Evolutionary conservation across 2,113 vertebrate species (phyloP), one percentile per base, ranked within the genome.

Genomic region (Dermatemys mawii): DNA sequence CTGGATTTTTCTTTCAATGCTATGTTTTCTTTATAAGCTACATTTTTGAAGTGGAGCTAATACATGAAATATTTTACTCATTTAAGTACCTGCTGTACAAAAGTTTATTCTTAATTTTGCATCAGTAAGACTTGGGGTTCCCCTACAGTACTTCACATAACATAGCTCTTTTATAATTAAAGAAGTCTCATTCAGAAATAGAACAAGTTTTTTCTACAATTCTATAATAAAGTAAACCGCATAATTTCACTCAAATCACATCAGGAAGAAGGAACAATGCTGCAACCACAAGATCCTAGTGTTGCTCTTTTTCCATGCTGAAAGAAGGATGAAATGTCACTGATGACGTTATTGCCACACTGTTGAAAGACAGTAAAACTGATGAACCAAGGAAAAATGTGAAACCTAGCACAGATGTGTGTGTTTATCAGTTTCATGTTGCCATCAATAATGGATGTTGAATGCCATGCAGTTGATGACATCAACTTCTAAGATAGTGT

Each of bases 391-490:
- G 90, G 95, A 1, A 57, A 95, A 94, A 54, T 92, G 53, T 81
- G 19, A 85, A 70, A 93, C 48, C 94, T 95, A 89, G 92, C 87
- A 89, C 24, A 81, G 86, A 70, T 49, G 83, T 63, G 14, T 78
- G 87, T 83, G 22, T 87, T 41, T 22, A 63, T 89, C 96, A 81
- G 73, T 96, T 93, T 91, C 85, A 84, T 84, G 79, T 86, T 95
- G n/a, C 93, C 57, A 88, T 97, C 97, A 95, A 89, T 94, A 96
- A 95, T 88, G 79, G 78, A 88, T 70, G 38, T 73, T 17, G 38
- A 90, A 90, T 92, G 70, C 88, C 92, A 70, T 0, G 76, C 1
- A 2, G 60, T 49, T 46, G 82, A 93, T 2, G 4, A 87, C 46
- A 83, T 89, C 67, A 27, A 57, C 3, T 80, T 50, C 83, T 54